Base-by-base conservation (phyloP, 2,888 invertebrate genomes). In the Tanytarsus gracilentus region DNA sequence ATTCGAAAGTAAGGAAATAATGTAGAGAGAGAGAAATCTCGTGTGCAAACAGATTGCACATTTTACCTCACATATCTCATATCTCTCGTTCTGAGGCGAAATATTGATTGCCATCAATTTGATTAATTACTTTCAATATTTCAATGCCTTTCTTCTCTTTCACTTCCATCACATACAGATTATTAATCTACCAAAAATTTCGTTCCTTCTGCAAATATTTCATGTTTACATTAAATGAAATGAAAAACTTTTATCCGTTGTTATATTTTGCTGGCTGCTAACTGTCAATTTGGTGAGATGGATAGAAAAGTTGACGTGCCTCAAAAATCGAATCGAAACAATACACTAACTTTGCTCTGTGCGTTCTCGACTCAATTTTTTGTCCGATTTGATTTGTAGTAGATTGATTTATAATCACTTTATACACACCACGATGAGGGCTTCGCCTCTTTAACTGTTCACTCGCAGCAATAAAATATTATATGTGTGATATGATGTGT, bases 341-440 rank as follows among this genome's bases (percentile, higher is more conserved):
- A 8, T 14, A 6, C 1, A n/a, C n/a, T 1, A 36, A 36, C n/a
- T 14, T 16, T 30, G 3, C 33, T 33, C 4, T 11, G 11, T 33
- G 6, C 11, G 14, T 14, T 5, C 4, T 14, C 5, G 14, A 11
- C 16, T 4, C 36, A 36, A 14, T n/a, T 36, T 36, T 33, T n/a
- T n/a, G 23, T 27, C 29, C 51, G 9, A 27, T 30, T 51, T 53
- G 53, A 33, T 53, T 53, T 53, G 53, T 36, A 21, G 53, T 33
- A 30, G 36, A 53, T 33, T 33, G 53, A 53, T 53, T 53, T 53
- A 53, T 53, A 53, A 53, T 53, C 53, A 53, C 33, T 23, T 53
- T 44, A 18, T 33, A n/a, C 23, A n/a, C 18, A 44, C 44, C 11
- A 18, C 16, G 21, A 40, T 14, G 21, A 44, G 3, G 11, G 44